Conservation (phyloP, 2,113 vertebrate species). For the Hylia prasina region DNA sequence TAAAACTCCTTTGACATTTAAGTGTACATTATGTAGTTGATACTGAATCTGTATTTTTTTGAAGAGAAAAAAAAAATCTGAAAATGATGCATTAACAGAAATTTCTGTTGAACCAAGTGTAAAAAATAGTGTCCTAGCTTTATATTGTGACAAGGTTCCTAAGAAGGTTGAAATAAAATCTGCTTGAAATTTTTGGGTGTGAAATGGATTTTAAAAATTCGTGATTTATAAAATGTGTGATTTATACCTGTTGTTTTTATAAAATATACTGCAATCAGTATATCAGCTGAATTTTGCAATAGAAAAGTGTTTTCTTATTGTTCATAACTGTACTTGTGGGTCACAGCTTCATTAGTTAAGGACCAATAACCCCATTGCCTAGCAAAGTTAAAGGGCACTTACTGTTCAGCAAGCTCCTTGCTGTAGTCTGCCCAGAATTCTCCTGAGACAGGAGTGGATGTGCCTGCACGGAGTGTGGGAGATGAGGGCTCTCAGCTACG, state of each 20-base stretch:
- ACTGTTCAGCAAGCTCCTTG: background rate
- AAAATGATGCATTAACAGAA: background rate
- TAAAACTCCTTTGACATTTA: background rate
- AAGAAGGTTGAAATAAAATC: background rate
- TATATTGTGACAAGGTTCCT: background rate
- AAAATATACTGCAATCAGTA: background rate
- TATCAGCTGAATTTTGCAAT: background rate
- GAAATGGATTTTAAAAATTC: background rate
- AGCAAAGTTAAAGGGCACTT: background rate
- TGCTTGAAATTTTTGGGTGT: background rate
- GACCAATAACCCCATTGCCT: background rate
- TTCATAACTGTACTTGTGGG: background rate
- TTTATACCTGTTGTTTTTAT: background rate
- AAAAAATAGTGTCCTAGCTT: background rate
- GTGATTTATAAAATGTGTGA: background rate
- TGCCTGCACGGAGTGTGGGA: background rate
- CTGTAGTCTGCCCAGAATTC: background rate
- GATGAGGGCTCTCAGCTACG: accelerated
- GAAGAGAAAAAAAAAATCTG: background rate
- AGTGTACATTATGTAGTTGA: background rate
- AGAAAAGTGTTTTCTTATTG: background rate
- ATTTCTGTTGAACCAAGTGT: background rate
- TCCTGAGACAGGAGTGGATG: accelerated
- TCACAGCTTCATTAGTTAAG: background rate
- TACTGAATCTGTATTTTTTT: background rate